These are phyloP conservation scores for Tetraodon nigroviridis DNA, from an alignment of 2,113 vertebrate genomes.

Conservation along the genomic window DNA sequence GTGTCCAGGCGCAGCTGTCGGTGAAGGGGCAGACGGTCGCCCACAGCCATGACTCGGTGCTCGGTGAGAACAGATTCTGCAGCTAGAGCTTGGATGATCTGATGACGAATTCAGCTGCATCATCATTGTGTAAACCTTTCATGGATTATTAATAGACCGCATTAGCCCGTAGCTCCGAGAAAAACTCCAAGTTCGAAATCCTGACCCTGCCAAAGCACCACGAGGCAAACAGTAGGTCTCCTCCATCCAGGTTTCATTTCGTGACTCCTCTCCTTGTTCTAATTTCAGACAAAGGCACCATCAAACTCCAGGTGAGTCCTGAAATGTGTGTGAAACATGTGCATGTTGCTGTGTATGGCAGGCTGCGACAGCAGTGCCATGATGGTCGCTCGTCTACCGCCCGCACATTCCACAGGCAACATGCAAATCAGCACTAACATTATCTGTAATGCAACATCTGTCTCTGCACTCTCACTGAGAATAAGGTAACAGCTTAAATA, in stretches of 20 bases:
- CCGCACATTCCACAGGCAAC: constrained; percentile 60
- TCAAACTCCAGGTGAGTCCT: constrained; percentile 86
- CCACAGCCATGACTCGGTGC: constrained; percentile 73
- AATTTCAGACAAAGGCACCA: constrained; percentile 85
- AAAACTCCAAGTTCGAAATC: constrained; percentile 35
- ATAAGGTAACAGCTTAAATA: constrained; percentile 67
- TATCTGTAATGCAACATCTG: constrained; percentile 68
- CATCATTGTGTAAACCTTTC: constrained; percentile 30
- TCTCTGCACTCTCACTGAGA: constrained; percentile 67
- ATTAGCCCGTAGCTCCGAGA: neutral
- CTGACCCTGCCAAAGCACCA: constrained; percentile 3
- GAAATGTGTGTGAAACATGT: constrained; percentile 21
- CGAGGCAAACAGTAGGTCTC: neutral
- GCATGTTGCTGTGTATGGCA: constrained; percentile 6
- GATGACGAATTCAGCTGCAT: constrained; percentile 19
- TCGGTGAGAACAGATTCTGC: constrained; percentile 70
- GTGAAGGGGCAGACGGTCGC: constrained; percentile 84
- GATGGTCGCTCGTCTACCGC: constrained; percentile 43
- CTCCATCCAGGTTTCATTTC: neutral
- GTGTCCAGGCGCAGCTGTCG: constrained; percentile 82
- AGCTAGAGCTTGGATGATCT: constrained; percentile 9
- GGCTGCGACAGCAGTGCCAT: constrained; percentile 58
- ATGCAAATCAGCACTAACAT: constrained; percentile 65
- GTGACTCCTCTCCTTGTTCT: constrained; percentile 20
- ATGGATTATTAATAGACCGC: constrained; percentile 38